Evolutionary conservation across 1,140 invertebrate species (phyloP), one percentile per base, ranked within the genome.

Genomic region (Bombus superbus): DNA sequence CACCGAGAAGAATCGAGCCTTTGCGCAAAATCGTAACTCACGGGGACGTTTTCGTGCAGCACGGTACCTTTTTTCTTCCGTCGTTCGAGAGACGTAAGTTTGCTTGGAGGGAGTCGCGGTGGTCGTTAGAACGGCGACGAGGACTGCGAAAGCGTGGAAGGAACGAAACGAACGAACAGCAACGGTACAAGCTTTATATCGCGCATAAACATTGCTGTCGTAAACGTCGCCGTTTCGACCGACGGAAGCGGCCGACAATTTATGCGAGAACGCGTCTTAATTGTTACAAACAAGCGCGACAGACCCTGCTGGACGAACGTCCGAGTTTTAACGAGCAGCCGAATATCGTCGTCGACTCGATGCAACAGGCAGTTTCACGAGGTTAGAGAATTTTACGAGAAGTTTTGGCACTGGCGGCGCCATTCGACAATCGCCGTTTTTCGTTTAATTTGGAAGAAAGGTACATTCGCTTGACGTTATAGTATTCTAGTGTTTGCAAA

Each of bases 121-220:
- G 59, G 53, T 79, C 75, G 82, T 78, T 72, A 40, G 28, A 6
- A 42, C 28, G 35, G 18, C 0, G n/a, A n/a, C 38, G 25, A n/a
- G 40, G 73, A 40, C 32, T 10, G 35, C 68, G 25, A 40, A 25
- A 38, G 18, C 44, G 4, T 38, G 32, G 15, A 35, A 22, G 15
- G 4, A 38, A 25, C 10, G 68, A 38, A 32, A 25, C 5, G 42
- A 44, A n/a, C n/a, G 38, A 77, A 10, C 40, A 42, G 86, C 62
- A 89, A 89, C 86, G 88, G 82, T 88, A 85, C 62, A 66, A 35
- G 42, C 38, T 88, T 88, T 88, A 88, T 87, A 87, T 84, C 86
- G 66, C 18, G 75, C 87, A 64, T 85, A 88, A 87, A 87, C 66
- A 86, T 73, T 87, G 75, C 62, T 28, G 68, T 47, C 74, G 85